Evolutionary conservation across 1,140 invertebrate genomes (phyloP).

Genomic region (Ostrea denselamellosa): DNA sequence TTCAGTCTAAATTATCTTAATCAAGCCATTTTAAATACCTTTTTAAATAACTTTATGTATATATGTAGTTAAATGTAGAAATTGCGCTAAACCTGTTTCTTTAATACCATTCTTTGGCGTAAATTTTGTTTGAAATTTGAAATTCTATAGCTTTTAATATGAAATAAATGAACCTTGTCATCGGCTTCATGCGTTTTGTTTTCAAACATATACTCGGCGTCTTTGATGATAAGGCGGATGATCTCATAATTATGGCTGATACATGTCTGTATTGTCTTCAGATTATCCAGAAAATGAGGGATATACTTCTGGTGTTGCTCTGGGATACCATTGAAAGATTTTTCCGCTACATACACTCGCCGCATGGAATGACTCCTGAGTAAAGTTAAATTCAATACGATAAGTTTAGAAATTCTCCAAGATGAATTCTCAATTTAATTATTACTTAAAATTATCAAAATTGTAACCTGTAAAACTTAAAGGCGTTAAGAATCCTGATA

Average conservation of each 20-base stretch:
- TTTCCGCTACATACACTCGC: conserved; percentile 86
- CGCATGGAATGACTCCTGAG: conserved; percentile 76
- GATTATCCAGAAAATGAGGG: conserved; percentile 86
- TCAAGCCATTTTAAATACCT: too few species aligned
- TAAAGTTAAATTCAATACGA: background rate
- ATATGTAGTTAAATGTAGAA: too few species aligned
- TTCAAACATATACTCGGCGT: conserved; percentile 91
- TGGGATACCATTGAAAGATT: conserved; percentile 87
- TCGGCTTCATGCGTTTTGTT: conserved; percentile 82
- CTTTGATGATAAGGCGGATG: conserved; percentile 89
- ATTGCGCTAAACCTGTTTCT: too few species aligned
- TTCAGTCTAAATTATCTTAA: too few species aligned
- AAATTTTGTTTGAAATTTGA: too few species aligned
- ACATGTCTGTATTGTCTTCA: conserved; percentile 87
- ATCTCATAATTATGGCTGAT: conserved; percentile 92
- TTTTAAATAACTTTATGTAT: too few species aligned
- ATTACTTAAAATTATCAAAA: background rate
- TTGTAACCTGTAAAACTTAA: conserved; percentile 88
- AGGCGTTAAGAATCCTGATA: conserved; percentile 87
- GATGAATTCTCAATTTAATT: too few species aligned
- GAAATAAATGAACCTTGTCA: conserved; percentile 54
- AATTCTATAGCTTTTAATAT: background rate
- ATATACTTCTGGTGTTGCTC: conserved; percentile 87
- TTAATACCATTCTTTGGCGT: too few species aligned
- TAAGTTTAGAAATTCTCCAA: background rate